These are phyloP conservation scores for Heliconius hortense DNA, from an alignment of 2,888 invertebrate species.

Conservation along the genomic window DNA sequence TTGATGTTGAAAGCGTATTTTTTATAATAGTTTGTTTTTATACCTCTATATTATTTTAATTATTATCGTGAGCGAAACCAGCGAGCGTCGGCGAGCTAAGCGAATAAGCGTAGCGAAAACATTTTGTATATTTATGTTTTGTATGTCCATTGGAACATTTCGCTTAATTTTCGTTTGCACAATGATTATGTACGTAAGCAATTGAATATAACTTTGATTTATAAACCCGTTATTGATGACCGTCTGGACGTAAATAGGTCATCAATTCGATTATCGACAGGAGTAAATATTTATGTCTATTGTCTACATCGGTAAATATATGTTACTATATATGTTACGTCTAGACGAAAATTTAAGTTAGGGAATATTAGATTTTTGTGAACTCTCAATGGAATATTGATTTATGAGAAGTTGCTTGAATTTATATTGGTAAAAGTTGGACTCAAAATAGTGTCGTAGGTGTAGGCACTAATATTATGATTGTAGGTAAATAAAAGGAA, in stretches of 20 bases:
- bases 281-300: constrained; percentile 14
- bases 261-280: constrained; percentile 10
- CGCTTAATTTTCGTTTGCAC: neutral
- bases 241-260: constrained; percentile 10
- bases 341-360: neutral
- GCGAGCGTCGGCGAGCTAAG: too few species aligned
- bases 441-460: too few species aligned
- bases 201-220: neutral
- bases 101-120: neutral
- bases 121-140: neutral
- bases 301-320: neutral
- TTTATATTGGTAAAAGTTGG: too few species aligned
- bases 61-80: too few species aligned
- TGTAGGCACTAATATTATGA: too few species aligned
- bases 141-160: neutral
- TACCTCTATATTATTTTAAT: too few species aligned
- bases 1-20: too few species aligned
- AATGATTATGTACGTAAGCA: neutral
- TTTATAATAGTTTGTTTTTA: too few species aligned
- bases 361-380: neutral
- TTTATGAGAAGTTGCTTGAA: neutral
- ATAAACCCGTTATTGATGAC: neutral
- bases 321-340: neutral
- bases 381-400: neutral
- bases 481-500: too few species aligned